Percentiles rank a stretch among this genome's conserved stretches.
phyloP scores from a whole-genome alignment of 2,113 vertebrate species.

The Pardalotus punctatus region DNA sequence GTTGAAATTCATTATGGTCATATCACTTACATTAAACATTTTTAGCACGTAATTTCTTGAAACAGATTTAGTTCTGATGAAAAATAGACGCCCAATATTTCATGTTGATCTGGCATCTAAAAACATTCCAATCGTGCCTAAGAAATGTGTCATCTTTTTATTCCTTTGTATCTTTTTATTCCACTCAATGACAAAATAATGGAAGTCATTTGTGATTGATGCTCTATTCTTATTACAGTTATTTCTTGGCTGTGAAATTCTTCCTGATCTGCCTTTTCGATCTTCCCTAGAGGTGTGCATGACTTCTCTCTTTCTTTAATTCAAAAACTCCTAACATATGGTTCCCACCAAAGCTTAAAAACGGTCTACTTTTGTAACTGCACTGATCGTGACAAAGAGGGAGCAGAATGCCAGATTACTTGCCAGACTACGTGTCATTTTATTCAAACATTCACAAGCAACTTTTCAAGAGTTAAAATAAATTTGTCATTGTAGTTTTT shows the following conservation, averaged over 20 bases:
- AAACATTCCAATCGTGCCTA: not conserved
- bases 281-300: constrained; percentile 12
- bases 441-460: not conserved
- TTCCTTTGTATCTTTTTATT: constrained; percentile 29
- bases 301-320: not conserved
- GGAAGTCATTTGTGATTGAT: constrained; percentile 27
- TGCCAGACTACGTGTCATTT: not conserved
- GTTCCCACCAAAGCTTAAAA: constrained; percentile 18
- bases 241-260: constrained; percentile 30
- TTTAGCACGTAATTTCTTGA: not conserved
- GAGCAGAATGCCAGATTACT: not conserved
- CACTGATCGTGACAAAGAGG: not conserved
- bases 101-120: constrained; percentile 39
- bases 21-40: not conserved
- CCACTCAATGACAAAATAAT: constrained; percentile 37
- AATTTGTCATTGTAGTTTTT: not conserved
- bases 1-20: constrained; percentile 23
- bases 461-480: not conserved
- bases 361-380: not conserved
- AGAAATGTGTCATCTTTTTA: constrained; percentile 41
- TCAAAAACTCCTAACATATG: not conserved
- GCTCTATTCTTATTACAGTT: constrained; percentile 12
- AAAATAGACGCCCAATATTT: constrained; percentile 45
- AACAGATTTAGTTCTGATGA: constrained; percentile 24
- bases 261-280: not conserved